Evolutionary conservation across 1,140 invertebrate species (phyloP), one percentile per base, ranked within the genome.

Genomic region (Philotrypesis tridentata): DNA sequence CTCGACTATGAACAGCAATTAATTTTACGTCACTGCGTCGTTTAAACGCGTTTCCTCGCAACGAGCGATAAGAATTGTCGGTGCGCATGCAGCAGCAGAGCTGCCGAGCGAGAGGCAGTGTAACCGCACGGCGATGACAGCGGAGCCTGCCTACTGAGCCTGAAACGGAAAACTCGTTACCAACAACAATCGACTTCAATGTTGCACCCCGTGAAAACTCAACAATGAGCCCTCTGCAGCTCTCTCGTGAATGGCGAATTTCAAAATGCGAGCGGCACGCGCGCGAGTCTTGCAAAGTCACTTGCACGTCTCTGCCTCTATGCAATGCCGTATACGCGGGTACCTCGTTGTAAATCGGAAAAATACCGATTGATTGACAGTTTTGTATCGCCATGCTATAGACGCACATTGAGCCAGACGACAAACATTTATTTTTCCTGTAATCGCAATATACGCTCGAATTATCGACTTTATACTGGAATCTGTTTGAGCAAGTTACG

Each of bases 101-200:
- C 37, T 11, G 37, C 37, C 8, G 37, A 1, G 17, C 3, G 8
- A 8, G 40, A 11, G 4, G 48, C 21, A 55, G 48, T 55, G 48
- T 14, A 43, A 43, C 40, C 40, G n/a, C 37, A 23, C 37, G 33
- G 9, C 33, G 33, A 55, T 55, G 48, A n/a, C 29, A 2, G 31
- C 67, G 21, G 29, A 12, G 55, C 55, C 37, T 14, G 9, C 71
- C 12, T 29, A 55, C 21, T 55, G 33, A 63, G 40, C 40, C n/a
- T 37, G 72, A 61, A 81, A 70, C 11, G 60, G 71, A 81, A 81
- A 81, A 81, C 80, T 82, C 80, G 74, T 82, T 82, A 82, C 75
- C 80, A 67, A 43, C 67, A 72, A 77, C 74, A 77, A 72, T 77
- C 21, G 33, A 72, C 48, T 68, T 61, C 17, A 67, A 68, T 74